Percentiles rank a stretch among this genome's conserved stretches.
These are phyloP conservation scores for Semicossyphus pulcher DNA, from an alignment of 2,113 vertebrate species.

Conservation along the genomic window DNA sequence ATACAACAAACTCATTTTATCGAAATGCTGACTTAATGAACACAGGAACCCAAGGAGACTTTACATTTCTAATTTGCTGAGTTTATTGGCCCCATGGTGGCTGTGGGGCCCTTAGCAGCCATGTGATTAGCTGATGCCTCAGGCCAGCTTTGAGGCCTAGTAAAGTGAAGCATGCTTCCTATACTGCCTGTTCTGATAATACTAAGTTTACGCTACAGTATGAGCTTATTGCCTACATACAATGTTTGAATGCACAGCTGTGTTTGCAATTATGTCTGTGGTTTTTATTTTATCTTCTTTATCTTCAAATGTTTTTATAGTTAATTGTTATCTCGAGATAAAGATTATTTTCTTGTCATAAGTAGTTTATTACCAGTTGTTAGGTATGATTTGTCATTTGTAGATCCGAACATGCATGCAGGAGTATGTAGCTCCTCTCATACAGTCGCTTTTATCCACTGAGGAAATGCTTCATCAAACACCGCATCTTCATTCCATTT, in stretches of 20 bases:
- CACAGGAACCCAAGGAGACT: slow-evolving; percentile 51
- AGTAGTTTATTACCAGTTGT: no score
- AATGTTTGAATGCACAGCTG: neutral
- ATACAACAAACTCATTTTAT: neutral
- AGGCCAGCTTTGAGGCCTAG: slow-evolving; percentile 20
- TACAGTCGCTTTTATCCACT: neutral
- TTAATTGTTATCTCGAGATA: no score
- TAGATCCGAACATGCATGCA: neutral
- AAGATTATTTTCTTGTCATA: neutral
- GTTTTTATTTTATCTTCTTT: neutral
- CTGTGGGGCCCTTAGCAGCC: slow-evolving; percentile 45
- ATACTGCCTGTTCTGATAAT: neutral
- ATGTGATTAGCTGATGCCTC: slow-evolving; percentile 44
- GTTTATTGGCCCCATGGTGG: slow-evolving; percentile 65
- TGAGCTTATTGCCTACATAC: neutral
- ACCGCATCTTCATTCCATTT: slow-evolving; percentile 36
- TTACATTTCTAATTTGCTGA: slow-evolving; percentile 49
- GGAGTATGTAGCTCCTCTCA: neutral
- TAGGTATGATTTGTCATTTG: no score
- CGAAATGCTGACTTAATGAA: slow-evolving; percentile 13
- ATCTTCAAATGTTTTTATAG: neutral
- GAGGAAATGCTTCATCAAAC: neutral
- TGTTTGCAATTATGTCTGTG: no score
- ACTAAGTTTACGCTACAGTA: no score
- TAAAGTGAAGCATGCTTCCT: slow-evolving; percentile 21